phyloP scores from a whole-genome alignment of 2,113 vertebrate species.

The Notothenia rossii region DNA sequence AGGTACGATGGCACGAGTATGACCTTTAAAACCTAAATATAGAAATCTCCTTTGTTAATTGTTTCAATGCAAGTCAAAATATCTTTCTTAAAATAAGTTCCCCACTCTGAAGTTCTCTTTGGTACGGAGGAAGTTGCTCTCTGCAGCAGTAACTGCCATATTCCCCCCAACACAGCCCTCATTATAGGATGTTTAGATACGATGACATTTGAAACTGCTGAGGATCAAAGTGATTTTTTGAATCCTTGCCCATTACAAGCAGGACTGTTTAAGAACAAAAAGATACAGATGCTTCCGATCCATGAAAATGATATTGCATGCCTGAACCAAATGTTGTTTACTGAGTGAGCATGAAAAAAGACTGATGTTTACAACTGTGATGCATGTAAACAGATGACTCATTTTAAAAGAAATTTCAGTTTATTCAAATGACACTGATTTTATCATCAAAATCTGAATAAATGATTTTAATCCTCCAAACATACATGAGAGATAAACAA shows the following conservation, averaged over 20 bases:
- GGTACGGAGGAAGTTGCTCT: slow-evolving; percentile 50
- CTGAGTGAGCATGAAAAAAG: background rate
- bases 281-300: background rate
- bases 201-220: slow-evolving; percentile 57
- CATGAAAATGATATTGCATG: background rate
- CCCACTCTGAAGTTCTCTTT: slow-evolving; percentile 36
- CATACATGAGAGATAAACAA: slow-evolving; percentile 2
- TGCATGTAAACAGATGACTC: background rate
- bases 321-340: background rate
- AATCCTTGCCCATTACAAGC: background rate
- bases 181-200: slow-evolving; percentile 69
- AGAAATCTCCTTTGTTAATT: slow-evolving; percentile 70
- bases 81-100: slow-evolving; percentile 65
- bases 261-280: background rate
- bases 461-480: background rate
- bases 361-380: background rate
- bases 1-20: slow-evolving; percentile 22
- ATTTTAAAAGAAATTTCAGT: background rate
- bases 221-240: slow-evolving; percentile 39
- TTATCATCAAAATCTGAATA: background rate
- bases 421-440: slow-evolving; percentile 5
- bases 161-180: slow-evolving; percentile 31
- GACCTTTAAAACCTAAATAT: slow-evolving; percentile 70
- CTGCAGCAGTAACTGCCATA: slow-evolving; percentile 23
- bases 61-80: slow-evolving; percentile 63